Evolutionary conservation across 2,888 invertebrate genomes (phyloP), one percentile per base, ranked within the genome.

Genomic region (Ctena decussata): DNA sequence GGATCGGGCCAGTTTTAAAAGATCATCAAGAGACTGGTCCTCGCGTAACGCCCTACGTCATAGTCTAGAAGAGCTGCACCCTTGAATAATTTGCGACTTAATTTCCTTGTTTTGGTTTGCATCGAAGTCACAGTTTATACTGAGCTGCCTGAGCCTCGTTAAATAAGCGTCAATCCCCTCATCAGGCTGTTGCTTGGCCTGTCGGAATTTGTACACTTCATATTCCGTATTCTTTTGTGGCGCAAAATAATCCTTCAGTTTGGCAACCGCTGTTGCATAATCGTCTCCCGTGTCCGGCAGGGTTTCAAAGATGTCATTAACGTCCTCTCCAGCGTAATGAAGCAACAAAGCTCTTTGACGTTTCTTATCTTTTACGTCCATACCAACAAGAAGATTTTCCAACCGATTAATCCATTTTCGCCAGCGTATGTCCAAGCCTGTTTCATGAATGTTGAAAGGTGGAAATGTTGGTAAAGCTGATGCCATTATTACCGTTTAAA

Each of bases 131-230:
- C 84, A 89, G 39, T 72, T 77, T 75, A 79, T 86, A 1, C 85
- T 78, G 27, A 87, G 44, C 44, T 71, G 84, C 65, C 90, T 27
- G 3, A 89, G 70, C 83, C 89, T 87, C 0, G 86, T 89, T 0
- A 87, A 77, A 76, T 49, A 89, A 73, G 89, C 89, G 75, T 90
- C 85, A 27, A 89, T 76, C 11, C 83, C 41, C 53, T 89, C 87
- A 1, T 57, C 73, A 6, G 80, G 75, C 32, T 49, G 65, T 60
- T 90, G 89, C 82, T 87, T 90, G 65, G 69, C 75, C 5, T 24
- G 65, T 39, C 89, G 32, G 49, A 87, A 90, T 69, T 76, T 78
- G 75, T 87, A 87, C 1, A 90, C 77, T 65, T 88, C 86, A 65
- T 88, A 83, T 65, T 89, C 85, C 5, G 46, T 39, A 30, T 89